Evolutionary conservation across 2,888 invertebrate genomes (phyloP).

Genomic region (Caenorhabditis auriculariae): DNA sequence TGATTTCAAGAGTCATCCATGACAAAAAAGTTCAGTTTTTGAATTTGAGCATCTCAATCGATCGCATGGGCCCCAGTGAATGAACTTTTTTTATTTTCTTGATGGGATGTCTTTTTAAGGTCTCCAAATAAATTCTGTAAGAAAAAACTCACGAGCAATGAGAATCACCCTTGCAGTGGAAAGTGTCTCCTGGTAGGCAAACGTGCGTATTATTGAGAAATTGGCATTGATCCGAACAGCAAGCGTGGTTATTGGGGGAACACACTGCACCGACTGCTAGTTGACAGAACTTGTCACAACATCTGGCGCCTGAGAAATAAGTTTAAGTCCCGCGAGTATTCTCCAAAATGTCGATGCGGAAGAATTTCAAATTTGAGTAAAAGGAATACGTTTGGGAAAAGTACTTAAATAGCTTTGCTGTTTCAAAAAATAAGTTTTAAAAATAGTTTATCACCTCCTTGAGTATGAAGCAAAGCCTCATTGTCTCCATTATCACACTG

Average conservation of each 20-base stretch:
- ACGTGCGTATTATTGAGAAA: constrained; percentile 74
- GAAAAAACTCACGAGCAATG: constrained; percentile 52
- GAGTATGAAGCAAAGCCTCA: constrained; percentile 74
- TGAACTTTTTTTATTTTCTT: not conserved
- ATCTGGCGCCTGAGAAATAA: constrained; percentile 8
- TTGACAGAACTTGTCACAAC: constrained; percentile 28
- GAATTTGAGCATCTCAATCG: not conserved
- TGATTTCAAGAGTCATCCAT: too few relatives aligned
- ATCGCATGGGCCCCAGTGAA: not conserved
- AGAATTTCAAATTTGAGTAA: not conserved
- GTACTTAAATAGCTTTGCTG: too few relatives aligned
- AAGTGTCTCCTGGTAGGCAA: constrained; percentile 85
- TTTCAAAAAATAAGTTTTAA: not conserved
- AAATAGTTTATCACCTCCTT: not conserved
- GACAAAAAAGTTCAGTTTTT: not conserved
- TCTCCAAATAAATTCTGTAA: not conserved
- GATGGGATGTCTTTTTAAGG: not conserved
- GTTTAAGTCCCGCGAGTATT: not conserved
- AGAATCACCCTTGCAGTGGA: constrained; percentile 89
- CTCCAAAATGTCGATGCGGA: too few relatives aligned
- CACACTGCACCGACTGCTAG: constrained; percentile 40
- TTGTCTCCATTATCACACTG: constrained; percentile 96
- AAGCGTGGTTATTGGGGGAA: constrained; percentile 93
- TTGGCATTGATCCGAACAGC: constrained; percentile 83
- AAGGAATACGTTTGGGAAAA: not conserved